Percentiles rank a stretch among this genome's conserved stretches.
Conservation (phyloP, 2,888 invertebrate genomes). For the Melipona beecheii region DNA sequence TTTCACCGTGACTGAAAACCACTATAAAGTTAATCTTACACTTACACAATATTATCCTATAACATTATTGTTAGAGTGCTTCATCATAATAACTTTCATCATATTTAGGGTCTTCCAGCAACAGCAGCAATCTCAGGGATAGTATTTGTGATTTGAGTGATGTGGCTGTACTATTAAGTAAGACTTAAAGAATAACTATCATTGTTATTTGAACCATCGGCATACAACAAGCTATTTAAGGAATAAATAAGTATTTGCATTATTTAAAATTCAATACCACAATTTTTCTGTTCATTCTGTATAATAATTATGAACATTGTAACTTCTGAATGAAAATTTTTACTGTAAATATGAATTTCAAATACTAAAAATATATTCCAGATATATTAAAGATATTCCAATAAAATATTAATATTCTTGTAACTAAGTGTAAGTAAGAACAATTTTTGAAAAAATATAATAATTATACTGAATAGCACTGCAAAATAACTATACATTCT, state of each 20-base stretch:
- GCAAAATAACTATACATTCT: slow-evolving; percentile 1
- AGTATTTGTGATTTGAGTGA: slow-evolving; percentile 26
- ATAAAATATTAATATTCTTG: slow-evolving; percentile 32
- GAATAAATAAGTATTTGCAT: slow-evolving; percentile 38
- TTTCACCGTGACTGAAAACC: slow-evolving; percentile 80
- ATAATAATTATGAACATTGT: slow-evolving; percentile 25
- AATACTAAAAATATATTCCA: slow-evolving; percentile 20
- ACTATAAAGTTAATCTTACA: slow-evolving; percentile 63
- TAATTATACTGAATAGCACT: slow-evolving; percentile 18
- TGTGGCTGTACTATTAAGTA: slow-evolving; percentile 42
- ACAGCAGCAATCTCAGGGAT: slow-evolving; percentile 21
- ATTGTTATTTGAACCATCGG: slow-evolving; percentile 71
- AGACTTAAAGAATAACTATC: slow-evolving; percentile 56
- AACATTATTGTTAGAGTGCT: slow-evolving; percentile 34
- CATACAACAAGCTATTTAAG: slow-evolving; percentile 45
- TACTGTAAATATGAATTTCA: slow-evolving; percentile 36
- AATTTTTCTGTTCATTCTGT: slow-evolving; percentile 18
- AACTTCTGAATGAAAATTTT: slow-evolving; percentile 28
- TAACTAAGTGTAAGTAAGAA: slow-evolving; percentile 47
- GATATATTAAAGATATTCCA: too few relatives aligned
- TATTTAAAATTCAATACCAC: slow-evolving; percentile 13
- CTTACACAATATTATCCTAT: slow-evolving; percentile 52
- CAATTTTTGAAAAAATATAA: slow-evolving; percentile 37
- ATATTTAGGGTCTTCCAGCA: slow-evolving; percentile 51
- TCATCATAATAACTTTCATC: slow-evolving; percentile 53